A percentile compares a stretch with the other conserved stretches of the same genome.
Evolutionary conservation across 2,888 invertebrate genomes (phyloP).

Genomic region (Onthophagus sagittarius): DNA sequence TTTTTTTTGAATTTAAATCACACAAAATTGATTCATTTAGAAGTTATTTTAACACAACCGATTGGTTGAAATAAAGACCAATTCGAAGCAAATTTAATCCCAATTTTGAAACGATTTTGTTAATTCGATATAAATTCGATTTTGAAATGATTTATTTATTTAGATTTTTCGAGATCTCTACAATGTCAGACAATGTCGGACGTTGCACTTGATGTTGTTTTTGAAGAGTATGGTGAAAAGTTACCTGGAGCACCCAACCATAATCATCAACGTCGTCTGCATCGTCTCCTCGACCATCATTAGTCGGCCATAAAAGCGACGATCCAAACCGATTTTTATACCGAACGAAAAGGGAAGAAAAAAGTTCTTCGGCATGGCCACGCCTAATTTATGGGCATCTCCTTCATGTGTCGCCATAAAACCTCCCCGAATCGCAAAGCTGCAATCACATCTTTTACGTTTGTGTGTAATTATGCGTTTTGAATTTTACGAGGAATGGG

Average conservation of each 20-base stretch:
- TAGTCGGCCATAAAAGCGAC: conserved; percentile 6
- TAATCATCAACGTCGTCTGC: background rate
- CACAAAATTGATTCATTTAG: too few relatives aligned
- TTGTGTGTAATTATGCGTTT: background rate
- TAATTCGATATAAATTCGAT: too few relatives aligned
- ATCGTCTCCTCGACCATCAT: background rate
- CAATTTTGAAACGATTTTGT: too few relatives aligned
- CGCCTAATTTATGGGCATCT: background rate
- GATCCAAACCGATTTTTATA: background rate
- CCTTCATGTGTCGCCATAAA: background rate
- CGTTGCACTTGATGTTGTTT: conserved; percentile 12
- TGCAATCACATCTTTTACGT: background rate
- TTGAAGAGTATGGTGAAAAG: background rate
- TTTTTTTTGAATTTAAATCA: too few relatives aligned
- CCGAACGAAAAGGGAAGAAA: background rate
- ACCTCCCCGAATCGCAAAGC: background rate
- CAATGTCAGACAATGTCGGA: conserved; percentile 12
- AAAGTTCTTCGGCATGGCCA: background rate
- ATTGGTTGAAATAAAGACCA: too few relatives aligned
- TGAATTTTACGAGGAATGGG: too few relatives aligned
- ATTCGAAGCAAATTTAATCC: too few relatives aligned
- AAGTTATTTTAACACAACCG: too few relatives aligned
- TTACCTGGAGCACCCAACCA: background rate
- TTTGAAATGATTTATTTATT: too few relatives aligned
- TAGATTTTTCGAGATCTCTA: background rate